A percentile compares a stretch with the other conserved stretches of the same genome.
These are phyloP conservation scores for Macquaria ambigua DNA, from an alignment of 2,113 vertebrate genomes.

Conservation along the genomic window DNA sequence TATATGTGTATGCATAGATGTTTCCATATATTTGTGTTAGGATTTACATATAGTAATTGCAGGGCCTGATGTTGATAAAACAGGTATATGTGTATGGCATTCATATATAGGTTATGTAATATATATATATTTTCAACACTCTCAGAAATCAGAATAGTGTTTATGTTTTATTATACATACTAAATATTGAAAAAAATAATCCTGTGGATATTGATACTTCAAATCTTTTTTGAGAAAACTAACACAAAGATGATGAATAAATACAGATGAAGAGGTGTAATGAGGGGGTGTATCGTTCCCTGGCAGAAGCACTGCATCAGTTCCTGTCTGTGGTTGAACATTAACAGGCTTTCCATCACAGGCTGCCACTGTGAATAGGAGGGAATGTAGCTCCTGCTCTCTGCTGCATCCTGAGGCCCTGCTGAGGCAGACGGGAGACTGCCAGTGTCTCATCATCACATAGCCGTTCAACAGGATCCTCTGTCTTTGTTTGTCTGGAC, in stretches of 20 bases:
- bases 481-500: conserved; percentile 69
- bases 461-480: conserved; percentile 49
- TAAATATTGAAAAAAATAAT: background rate
- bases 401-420: conserved; percentile 69
- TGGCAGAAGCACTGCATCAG: conserved; percentile 62
- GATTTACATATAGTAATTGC: background rate
- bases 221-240: background rate
- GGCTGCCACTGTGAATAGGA: conserved; percentile 48
- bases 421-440: conserved; percentile 68
- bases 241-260: background rate
- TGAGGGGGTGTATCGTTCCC: background rate
- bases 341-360: conserved; percentile 71
- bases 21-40: background rate
- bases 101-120: background rate
- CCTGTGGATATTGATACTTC: background rate
- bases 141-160: background rate
- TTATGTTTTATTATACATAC: background rate
- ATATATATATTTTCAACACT: background rate
- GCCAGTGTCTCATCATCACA: conserved; percentile 54
- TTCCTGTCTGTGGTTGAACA: conserved; percentile 77
- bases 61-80: background rate
- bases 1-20: background rate
- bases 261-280: background rate
- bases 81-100: background rate
- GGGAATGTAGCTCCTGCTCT: conserved; percentile 53